Percentiles rank a stretch among this genome's conserved stretches.
These are phyloP conservation scores for Drosophila barbarae DNA, from an alignment of 2,888 invertebrate species.

Conservation along the genomic window DNA sequence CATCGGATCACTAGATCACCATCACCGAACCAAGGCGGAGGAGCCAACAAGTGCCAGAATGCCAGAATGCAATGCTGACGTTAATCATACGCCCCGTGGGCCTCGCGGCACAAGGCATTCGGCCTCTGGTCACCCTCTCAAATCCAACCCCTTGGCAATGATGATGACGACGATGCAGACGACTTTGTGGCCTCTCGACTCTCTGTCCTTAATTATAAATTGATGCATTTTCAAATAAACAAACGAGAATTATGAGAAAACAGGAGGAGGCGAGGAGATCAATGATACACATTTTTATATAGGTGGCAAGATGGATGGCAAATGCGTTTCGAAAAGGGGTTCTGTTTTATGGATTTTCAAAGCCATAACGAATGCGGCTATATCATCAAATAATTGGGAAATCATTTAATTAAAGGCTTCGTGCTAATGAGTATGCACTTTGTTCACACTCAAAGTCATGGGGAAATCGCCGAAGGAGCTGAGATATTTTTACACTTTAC, in stretches of 20 bases:
- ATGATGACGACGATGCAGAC: slow-evolving; percentile 40
- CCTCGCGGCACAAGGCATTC: slow-evolving; percentile 9
- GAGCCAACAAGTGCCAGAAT: slow-evolving; percentile 64
- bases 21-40: slow-evolving; percentile 31
- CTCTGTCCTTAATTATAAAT: slow-evolving; percentile 72
- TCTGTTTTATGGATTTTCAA: slow-evolving; percentile 18
- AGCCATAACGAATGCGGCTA: slow-evolving; percentile 5
- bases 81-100: slow-evolving; percentile 72
- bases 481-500: not conserved
- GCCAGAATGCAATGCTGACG: slow-evolving; percentile 56
- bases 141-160: slow-evolving; percentile 16
- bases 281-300: slow-evolving; percentile 12
- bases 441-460: slow-evolving; percentile 3
- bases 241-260: slow-evolving; percentile 41
- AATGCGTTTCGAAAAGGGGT: slow-evolving; percentile 14
- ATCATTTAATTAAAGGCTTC: slow-evolving; percentile 4
- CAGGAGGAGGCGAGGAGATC: slow-evolving; percentile 22
- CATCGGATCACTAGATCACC: not conserved
- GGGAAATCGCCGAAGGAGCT: not conserved
- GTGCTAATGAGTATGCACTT: slow-evolving; percentile 7
- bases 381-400: slow-evolving; percentile 11
- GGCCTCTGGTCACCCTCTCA: slow-evolving; percentile 14
- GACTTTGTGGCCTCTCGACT: slow-evolving; percentile 63
- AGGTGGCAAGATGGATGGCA: slow-evolving; percentile 27
- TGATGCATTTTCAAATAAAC: slow-evolving; percentile 62